These are phyloP conservation scores for Brevimyrus niger DNA, from an alignment of 2,113 vertebrate species.

Conservation along the genomic window DNA sequence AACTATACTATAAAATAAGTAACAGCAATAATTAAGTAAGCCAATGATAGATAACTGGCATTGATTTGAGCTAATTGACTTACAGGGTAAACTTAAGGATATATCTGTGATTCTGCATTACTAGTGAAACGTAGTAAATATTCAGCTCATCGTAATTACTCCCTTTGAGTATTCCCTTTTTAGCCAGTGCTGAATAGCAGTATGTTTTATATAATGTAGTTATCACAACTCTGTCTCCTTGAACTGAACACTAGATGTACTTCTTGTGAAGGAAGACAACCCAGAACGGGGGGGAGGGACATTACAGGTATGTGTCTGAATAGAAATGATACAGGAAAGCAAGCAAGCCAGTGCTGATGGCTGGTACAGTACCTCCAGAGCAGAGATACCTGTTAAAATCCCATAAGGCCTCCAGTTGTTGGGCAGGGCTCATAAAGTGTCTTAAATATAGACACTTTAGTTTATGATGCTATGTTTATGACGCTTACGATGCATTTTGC, in stretches of 20 bases:
- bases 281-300: conserved; percentile 23
- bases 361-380: background rate
- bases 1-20: background rate
- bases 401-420: background rate
- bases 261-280: conserved; percentile 21
- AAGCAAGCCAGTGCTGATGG: background rate
- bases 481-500: background rate
- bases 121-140: background rate
- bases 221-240: conserved; percentile 51
- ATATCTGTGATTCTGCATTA: background rate
- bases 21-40: background rate
- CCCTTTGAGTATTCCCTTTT: background rate
- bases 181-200: conserved; percentile 17
- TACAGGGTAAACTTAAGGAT: background rate
- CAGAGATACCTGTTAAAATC: background rate
- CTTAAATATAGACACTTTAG: background rate
- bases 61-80: background rate
- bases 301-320: background rate
- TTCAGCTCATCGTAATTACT: background rate
- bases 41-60: background rate
- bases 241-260: conserved; percentile 34
- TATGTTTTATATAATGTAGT: conserved; percentile 28
- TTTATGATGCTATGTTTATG: background rate
- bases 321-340: background rate
- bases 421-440: background rate